A percentile compares a stretch with the other conserved stretches of the same genome.
phyloP scores from a whole-genome alignment of 2,888 invertebrate species.

The Hyalella azteca region DNA sequence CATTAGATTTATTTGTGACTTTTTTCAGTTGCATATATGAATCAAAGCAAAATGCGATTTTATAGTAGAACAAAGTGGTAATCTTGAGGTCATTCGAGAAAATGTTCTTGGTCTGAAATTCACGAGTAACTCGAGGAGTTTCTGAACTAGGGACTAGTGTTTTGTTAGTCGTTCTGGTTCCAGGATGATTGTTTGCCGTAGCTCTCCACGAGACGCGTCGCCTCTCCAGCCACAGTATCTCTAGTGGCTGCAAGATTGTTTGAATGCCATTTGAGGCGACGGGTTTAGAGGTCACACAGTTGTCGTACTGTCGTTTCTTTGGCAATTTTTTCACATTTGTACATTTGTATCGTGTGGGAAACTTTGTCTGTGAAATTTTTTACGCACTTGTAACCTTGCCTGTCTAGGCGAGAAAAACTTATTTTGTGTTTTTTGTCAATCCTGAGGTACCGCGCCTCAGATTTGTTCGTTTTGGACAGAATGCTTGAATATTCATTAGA shows the following conservation, averaged over 20 bases:
- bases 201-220: conserved; percentile 11
- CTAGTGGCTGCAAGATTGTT: conserved; percentile 37
- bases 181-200: conserved; percentile 26
- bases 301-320: not conserved
- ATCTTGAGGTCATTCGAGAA: not conserved
- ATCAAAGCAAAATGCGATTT: too few relatives aligned
- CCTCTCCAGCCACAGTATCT: conserved; percentile 28
- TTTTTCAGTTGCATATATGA: too few relatives aligned
- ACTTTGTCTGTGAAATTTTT: conserved; percentile 20
- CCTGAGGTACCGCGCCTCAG: conserved; percentile 2
- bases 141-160: conserved; percentile 23
- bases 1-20: too few relatives aligned
- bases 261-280: conserved; percentile 28
- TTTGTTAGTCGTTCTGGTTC: conserved; percentile 36
- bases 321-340: conserved; percentile 1
- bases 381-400: not conserved
- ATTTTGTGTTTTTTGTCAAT: not conserved
- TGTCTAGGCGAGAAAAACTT: conserved; percentile 10
- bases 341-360: conserved; percentile 12
- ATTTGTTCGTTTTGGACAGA: not conserved
- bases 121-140: conserved; percentile 32
- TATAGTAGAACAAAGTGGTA: not conserved
- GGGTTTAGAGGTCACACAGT: conserved; percentile 32
- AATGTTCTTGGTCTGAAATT: conserved; percentile 26
- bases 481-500: conserved; percentile 22